Conservation (phyloP, 2,113 vertebrate genomes). For the Coturnix japonica region DNA sequence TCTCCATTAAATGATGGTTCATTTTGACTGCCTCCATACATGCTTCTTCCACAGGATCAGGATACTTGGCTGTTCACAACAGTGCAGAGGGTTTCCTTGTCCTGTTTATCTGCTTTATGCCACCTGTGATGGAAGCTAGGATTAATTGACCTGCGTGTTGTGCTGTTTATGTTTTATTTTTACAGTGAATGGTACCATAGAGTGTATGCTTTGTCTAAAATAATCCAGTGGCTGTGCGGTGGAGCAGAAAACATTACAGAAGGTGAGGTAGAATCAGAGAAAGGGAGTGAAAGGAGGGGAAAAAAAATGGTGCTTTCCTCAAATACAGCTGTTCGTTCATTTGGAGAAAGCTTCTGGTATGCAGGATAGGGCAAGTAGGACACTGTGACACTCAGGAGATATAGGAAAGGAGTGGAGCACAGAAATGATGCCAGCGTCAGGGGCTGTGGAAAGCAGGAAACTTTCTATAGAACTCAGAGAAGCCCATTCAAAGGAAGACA, state of each 20-base stretch:
- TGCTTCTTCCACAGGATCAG: neutral
- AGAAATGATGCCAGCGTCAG: neutral
- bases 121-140: neutral
- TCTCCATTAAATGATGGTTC: neutral
- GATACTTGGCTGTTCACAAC: neutral
- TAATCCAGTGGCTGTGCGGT: neutral
- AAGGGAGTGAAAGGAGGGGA: neutral
- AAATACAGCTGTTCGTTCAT: neutral
- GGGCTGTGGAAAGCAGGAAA: neutral
- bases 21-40: neutral
- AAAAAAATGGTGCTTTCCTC: neutral
- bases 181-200: neutral
- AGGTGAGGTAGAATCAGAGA: neutral
- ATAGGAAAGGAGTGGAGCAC: neutral
- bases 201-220: neutral
- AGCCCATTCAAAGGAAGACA: neutral
- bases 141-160: neutral
- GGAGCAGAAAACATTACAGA: neutral
- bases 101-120: neutral
- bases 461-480: neutral
- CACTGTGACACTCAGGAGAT: accelerated
- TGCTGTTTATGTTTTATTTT: neutral
- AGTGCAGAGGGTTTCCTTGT: neutral
- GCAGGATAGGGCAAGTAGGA: neutral
- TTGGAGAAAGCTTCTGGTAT: neutral